Base-by-base conservation (phyloP, 2,888 invertebrate species). In the Thera britannica region DNA sequence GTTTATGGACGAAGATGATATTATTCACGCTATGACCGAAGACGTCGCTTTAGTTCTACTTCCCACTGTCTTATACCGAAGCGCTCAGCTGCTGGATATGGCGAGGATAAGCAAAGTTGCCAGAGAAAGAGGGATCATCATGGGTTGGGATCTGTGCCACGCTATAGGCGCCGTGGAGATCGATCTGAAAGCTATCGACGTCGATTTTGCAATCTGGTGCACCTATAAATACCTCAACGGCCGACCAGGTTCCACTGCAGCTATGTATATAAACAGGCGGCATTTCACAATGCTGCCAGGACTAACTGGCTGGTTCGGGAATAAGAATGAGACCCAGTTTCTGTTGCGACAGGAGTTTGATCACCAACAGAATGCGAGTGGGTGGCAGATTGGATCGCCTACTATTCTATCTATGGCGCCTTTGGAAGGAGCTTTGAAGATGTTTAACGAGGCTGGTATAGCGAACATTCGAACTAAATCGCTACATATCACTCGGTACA, bases 191-290 rank as follows among this genome's bases (percentile, higher is more conserved):
- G 74, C 80, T 12, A n/a, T 90, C 2, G 87, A 91, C 65, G 77
- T 83, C 34, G 92, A 92, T 72, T 92, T 92, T 68, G 92, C 91
- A 0, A 77, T 92, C 4, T 92, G 92, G 92, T 92, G 91, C 65
- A 92, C 89, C 2, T 92, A 92, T 61, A 92, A 92, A 75, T 92
- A 92, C 61, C 70, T 92, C 23, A 92, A 91, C 60, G 92, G 90
- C 0, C 92, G 92, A 0, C 92, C 92, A 0, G 92, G 92, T 0
- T 83, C 90, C 0, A 46, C 83, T 0, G 86, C 88, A 0, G 88
- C 82, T 0, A 67, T 91, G 49, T 92, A 90, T 61, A 87, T 92
- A 7, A 92, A 92, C 62, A 84, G 83, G 8, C 87, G 82, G 72
- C 89, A 92, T 71, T 92, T 92, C 67, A 67, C 79, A 3, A 78